These are phyloP conservation scores for Notarius quadriscutis DNA, from an alignment of 2,113 vertebrate genomes.

Conservation along the genomic window DNA sequence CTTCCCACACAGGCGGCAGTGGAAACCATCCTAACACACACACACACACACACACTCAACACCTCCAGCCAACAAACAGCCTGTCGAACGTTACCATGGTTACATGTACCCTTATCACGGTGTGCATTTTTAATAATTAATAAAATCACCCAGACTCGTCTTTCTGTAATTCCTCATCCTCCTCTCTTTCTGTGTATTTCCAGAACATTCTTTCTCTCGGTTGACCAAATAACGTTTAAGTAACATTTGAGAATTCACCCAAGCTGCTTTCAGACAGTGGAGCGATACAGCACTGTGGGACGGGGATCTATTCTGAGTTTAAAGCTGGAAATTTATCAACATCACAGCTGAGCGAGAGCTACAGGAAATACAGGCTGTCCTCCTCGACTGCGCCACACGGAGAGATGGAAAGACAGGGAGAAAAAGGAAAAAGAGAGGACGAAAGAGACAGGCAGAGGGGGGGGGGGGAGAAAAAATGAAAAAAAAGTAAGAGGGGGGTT, in stretches of 20 bases:
- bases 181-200: not conserved
- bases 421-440: no score
- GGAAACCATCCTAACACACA: conserved; percentile 75
- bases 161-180: not conserved
- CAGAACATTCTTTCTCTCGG: not conserved
- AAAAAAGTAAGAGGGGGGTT: no score
- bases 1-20: conserved; percentile 91
- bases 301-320: no score
- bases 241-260: not conserved
- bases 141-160: not conserved
- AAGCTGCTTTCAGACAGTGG: no score
- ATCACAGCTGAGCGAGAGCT: no score
- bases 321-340: no score
- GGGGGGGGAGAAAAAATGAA: no score
- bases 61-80: not conserved
- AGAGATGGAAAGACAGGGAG: no score
- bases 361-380: no score
- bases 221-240: not conserved
- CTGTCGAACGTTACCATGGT: not conserved
- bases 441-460: no score
- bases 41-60: not conserved
- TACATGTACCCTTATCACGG: not conserved
- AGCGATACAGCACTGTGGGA: no score
- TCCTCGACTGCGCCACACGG: no score
- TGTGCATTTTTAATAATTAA: not conserved